Conservation (phyloP, 2,113 vertebrate species). For the Notothenia rossii region DNA sequence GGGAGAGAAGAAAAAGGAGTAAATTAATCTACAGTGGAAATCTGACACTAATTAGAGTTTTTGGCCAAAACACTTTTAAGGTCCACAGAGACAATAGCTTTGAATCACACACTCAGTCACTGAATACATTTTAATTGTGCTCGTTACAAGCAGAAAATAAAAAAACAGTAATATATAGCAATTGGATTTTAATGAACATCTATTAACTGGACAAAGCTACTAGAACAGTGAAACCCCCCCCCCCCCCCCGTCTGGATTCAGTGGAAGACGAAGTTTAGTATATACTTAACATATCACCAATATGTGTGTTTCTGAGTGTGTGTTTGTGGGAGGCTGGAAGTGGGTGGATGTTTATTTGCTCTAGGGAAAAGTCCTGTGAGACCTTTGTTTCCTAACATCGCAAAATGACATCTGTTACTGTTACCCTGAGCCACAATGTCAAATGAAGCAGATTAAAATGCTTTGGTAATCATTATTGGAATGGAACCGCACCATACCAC, state of each 20-base stretch:
- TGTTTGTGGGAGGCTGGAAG: constrained; percentile 8
- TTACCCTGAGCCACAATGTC: not conserved
- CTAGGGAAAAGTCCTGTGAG: constrained; percentile 11
- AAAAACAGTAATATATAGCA: constrained; percentile 62
- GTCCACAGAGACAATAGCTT: constrained; percentile 60
- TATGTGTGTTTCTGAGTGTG: not conserved
- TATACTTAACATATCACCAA: constrained; percentile 11
- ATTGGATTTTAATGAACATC: constrained; percentile 71
- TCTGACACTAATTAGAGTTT: constrained; percentile 80
- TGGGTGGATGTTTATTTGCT: constrained; percentile 25
- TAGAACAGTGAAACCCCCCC: constrained; percentile 42
- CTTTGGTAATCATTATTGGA: not conserved
- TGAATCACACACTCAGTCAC: constrained; percentile 25
- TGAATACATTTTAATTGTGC: constrained; percentile 72
- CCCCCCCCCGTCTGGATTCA: constrained; percentile 4
- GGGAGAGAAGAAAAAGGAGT: constrained; percentile 3
- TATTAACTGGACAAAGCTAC: constrained; percentile 56
- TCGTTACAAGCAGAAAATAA: constrained; percentile 64
- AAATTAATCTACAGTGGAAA: constrained; percentile 76
- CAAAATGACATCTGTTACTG: not conserved
- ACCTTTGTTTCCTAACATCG: constrained; percentile 24
- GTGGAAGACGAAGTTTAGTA: constrained; percentile 17
- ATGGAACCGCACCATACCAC: too few species aligned
- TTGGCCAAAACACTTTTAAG: constrained; percentile 59
- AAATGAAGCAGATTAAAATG: not conserved